These are phyloP conservation scores for Toxostoma redivivum DNA, from an alignment of 2,113 vertebrate species.

Conservation along the genomic window DNA sequence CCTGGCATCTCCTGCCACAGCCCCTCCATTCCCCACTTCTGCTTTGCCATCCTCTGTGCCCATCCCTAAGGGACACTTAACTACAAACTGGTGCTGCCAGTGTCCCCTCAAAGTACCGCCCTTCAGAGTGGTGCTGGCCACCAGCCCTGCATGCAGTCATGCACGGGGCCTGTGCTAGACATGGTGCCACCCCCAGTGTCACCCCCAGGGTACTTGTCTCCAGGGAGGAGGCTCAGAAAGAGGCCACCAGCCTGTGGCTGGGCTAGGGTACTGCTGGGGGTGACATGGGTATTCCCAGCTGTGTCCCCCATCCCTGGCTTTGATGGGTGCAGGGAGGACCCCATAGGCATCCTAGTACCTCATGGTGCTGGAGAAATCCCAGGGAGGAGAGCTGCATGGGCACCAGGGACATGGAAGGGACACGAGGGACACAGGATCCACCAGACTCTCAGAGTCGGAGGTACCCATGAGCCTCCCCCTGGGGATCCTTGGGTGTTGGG, in stretches of 20 bases:
- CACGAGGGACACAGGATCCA: neutral
- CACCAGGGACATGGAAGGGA: neutral
- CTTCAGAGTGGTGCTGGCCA: neutral
- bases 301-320: neutral
- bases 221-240: neutral
- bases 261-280: neutral
- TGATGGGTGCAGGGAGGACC: neutral
- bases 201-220: neutral
- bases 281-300: neutral
- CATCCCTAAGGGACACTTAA: neutral
- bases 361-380: accelerated
- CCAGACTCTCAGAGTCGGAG: neutral
- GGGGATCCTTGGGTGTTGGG: neutral
- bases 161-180: accelerated
- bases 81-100: neutral
- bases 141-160: neutral
- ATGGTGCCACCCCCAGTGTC: neutral
- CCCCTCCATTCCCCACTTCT: accelerated
- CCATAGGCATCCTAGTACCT: neutral
- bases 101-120: no score
- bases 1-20: neutral
- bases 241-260: neutral
- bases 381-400: neutral
- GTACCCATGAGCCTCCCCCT: neutral
- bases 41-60: neutral